Conservation (phyloP, 2,888 invertebrate genomes). For the Melinopterus prodromus region DNA sequence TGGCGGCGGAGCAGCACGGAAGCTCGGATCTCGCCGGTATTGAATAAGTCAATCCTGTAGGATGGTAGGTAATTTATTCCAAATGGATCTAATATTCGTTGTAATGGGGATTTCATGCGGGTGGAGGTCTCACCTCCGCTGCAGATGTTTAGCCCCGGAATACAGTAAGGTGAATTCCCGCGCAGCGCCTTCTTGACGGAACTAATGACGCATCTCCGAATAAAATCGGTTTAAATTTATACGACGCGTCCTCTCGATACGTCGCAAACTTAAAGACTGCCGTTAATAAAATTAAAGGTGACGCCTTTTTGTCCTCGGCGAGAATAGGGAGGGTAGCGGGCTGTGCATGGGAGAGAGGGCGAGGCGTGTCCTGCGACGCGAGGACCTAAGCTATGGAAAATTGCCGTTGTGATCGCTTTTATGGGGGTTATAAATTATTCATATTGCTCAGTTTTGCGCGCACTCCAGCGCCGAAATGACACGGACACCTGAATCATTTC, state of each 20-base stretch:
- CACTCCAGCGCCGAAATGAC: background rate
- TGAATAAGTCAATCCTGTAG: conserved; percentile 4
- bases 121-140: background rate
- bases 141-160: background rate
- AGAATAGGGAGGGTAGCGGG: background rate
- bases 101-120: background rate
- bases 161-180: background rate
- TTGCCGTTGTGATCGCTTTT: background rate
- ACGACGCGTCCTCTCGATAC: background rate
- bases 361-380: background rate
- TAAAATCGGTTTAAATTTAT: background rate
- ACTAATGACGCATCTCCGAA: background rate
- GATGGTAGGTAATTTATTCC: conserved; percentile 4
- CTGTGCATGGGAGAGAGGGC: background rate
- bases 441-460: background rate
- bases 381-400: conserved; percentile 4
- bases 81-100: conserved; percentile 4
- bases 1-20: background rate
- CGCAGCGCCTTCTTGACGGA: background rate
- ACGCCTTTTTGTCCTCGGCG: background rate
- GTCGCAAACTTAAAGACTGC: background rate
- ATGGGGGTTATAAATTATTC: background rate
- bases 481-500: background rate
- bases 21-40: background rate
- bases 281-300: conserved; percentile 4